Evolutionary conservation across 2,797 vertebrate genomes (phyloP).

Genomic region (Catamblyrhynchus diadema): DNA sequence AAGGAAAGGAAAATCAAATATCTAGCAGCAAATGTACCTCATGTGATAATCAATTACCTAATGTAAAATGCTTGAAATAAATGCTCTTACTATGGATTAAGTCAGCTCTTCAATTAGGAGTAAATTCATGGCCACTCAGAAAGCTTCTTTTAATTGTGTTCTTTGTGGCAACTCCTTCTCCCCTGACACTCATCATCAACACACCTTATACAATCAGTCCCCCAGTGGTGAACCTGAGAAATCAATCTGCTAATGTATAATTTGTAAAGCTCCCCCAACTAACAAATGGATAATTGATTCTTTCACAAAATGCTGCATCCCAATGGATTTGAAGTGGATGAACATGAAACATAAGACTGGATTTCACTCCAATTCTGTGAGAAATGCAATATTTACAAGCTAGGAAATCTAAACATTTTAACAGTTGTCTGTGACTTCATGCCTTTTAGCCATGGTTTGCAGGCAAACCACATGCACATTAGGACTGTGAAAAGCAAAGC

Average conservation of each 20-base stretch:
- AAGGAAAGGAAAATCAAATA: conserved; percentile 54
- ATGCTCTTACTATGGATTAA: conserved; percentile 79
- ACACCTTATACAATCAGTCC: conserved; percentile 71
- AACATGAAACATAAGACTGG: conserved; percentile 64
- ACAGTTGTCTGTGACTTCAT: conserved; percentile 36
- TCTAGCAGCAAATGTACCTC: conserved; percentile 53
- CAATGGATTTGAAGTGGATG: conserved; percentile 70
- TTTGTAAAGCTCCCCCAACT: conserved; percentile 81
- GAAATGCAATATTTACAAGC: conserved; percentile 59
- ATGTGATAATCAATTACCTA: conserved; percentile 76
- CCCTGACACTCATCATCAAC: conserved; percentile 74
- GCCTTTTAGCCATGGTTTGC: conserved; percentile 54
- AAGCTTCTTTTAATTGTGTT: conserved; percentile 80
- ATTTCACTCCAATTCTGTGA: conserved; percentile 37
- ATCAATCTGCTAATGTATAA: conserved; percentile 87
- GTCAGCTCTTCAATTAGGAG: conserved; percentile 81
- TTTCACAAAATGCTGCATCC: conserved; percentile 81
- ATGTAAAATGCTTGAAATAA: conserved; percentile 75
- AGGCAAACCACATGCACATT: conserved; percentile 3
- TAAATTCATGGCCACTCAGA: conserved; percentile 74
- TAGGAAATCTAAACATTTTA: conserved; percentile 48
- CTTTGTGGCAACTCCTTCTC: conserved; percentile 75
- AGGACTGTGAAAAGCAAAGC: conserved; percentile 68
- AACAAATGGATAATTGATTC: conserved; percentile 87
- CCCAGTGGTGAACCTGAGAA: conserved; percentile 74